Evolutionary conservation across 2,888 invertebrate genomes (phyloP).

Genomic region (Drosophila cyrtoloma): DNA sequence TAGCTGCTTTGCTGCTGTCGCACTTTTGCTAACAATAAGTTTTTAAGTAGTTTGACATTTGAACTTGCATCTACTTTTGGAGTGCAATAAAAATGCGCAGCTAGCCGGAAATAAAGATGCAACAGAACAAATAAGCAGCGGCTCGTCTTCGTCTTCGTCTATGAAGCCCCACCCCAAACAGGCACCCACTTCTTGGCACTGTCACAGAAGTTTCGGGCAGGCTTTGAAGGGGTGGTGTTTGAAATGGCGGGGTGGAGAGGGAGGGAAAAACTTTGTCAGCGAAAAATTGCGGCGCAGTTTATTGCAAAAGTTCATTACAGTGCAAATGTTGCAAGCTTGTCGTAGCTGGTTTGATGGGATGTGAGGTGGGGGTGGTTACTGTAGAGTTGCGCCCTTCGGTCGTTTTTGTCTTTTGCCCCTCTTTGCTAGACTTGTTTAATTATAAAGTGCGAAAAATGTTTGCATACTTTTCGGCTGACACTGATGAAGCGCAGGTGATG

Average conservation of each 20-base stretch:
- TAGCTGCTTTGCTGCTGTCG: conserved; percentile 40
- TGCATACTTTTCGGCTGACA: conserved; percentile 77
- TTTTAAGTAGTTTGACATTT: conserved; percentile 81
- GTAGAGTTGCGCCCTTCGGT: conserved; percentile 47
- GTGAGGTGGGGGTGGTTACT: neutral
- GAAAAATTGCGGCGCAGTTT: conserved; percentile 80
- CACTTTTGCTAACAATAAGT: conserved; percentile 79
- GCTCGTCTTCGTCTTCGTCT: conserved; percentile 17
- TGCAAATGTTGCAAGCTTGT: conserved; percentile 75
- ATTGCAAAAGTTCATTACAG: conserved; percentile 81
- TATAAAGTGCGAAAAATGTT: conserved; percentile 81
- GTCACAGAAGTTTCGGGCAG: conserved; percentile 16
- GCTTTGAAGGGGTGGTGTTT: neutral
- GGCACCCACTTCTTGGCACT: neutral
- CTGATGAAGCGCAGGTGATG: conserved; percentile 79
- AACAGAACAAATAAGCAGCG: conserved; percentile 74
- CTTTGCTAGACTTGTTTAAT: conserved; percentile 71
- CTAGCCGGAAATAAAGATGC: conserved; percentile 77
- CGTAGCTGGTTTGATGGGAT: neutral
- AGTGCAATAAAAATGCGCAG: conserved; percentile 78
- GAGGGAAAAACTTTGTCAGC: conserved; percentile 73
- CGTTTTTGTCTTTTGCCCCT: conserved; percentile 61
- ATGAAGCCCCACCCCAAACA: neutral
- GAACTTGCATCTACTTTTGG: conserved; percentile 74
- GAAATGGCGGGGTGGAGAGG: neutral